Percentiles rank a stretch among this genome's conserved stretches.
Conservation (phyloP, 2,113 vertebrate genomes). For the Mormyrus lacerda region DNA sequence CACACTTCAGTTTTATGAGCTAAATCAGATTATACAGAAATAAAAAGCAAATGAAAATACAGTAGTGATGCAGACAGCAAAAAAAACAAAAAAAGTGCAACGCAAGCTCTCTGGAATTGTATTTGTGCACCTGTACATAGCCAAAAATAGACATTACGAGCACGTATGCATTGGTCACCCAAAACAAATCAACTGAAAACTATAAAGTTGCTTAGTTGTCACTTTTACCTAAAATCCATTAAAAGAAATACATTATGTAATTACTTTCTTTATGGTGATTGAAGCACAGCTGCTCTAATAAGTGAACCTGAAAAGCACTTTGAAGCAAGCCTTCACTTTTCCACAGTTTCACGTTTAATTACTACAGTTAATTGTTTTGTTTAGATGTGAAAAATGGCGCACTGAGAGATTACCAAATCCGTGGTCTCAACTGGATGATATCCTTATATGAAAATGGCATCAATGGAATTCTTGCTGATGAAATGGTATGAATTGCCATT, state of each 20-base stretch:
- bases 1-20: not conserved
- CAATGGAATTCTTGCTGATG: constrained; percentile 85
- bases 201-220: not conserved
- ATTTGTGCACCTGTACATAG: not conserved
- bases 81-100: not conserved
- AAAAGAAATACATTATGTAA: not conserved
- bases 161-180: not conserved
- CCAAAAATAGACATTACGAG: not conserved
- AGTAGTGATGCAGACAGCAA: not conserved
- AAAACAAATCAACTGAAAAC: not conserved
- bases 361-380: not conserved
- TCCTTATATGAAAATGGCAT: constrained; percentile 86
- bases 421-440: constrained; percentile 87
- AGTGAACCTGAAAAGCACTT: not conserved
- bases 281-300: not conserved
- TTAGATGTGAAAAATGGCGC: constrained; percentile 80
- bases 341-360: not conserved
- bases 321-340: not conserved
- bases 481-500: constrained; percentile 70
- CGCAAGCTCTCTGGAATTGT: not conserved
- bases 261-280: not conserved
- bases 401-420: constrained; percentile 79
- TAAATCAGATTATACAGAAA: not conserved
- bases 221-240: not conserved
- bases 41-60: not conserved